These are phyloP conservation scores for Hyperoplus immaculatus DNA, from an alignment of 2,797 vertebrate genomes.

Conservation along the genomic window DNA sequence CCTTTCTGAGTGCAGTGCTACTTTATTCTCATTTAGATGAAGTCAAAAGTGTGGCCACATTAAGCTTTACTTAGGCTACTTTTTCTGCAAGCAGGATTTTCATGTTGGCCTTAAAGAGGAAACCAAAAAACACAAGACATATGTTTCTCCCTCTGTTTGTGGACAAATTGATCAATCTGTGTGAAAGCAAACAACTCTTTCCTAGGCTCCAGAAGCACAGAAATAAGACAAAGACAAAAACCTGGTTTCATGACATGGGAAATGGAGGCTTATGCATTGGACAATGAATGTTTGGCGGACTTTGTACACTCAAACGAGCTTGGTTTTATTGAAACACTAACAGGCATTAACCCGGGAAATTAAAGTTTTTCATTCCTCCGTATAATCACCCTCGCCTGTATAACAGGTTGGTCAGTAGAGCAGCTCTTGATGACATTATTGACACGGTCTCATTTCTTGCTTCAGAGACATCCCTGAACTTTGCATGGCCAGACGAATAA, in stretches of 20 bases:
- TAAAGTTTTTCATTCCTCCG: conserved; percentile 39
- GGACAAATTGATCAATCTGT: conserved; percentile 21
- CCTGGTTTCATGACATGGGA: conserved; percentile 18
- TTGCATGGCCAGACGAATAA: conserved; percentile 42
- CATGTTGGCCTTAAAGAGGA: conserved; percentile 8
- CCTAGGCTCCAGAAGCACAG: conserved; percentile 2
- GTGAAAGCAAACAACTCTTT: conserved; percentile 26
- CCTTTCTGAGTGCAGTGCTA: conserved; percentile 22
- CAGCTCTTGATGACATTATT: conserved; percentile 63
- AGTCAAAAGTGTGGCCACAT: conserved; percentile 33
- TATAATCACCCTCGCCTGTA: conserved; percentile 39
- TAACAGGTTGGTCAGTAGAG: conserved; percentile 58
- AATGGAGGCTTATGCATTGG: conserved; percentile 34
- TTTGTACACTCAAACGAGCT: conserved; percentile 54
- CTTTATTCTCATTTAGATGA: conserved; percentile 64
- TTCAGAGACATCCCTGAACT: conserved; percentile 63
- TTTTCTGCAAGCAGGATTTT: conserved; percentile 12
- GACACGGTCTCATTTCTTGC: conserved; percentile 69
- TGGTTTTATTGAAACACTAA: conserved; percentile 61
- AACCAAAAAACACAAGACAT: background rate
- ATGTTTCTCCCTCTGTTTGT: conserved; percentile 17
- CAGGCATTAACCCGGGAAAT: conserved; percentile 59
- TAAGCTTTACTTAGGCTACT: conserved; percentile 10
- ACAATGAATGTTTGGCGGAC: conserved; percentile 45
- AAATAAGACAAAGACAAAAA: conserved; percentile 25